phyloP scores from a whole-genome alignment of 2,113 vertebrate species.

The Riparia riparia region DNA sequence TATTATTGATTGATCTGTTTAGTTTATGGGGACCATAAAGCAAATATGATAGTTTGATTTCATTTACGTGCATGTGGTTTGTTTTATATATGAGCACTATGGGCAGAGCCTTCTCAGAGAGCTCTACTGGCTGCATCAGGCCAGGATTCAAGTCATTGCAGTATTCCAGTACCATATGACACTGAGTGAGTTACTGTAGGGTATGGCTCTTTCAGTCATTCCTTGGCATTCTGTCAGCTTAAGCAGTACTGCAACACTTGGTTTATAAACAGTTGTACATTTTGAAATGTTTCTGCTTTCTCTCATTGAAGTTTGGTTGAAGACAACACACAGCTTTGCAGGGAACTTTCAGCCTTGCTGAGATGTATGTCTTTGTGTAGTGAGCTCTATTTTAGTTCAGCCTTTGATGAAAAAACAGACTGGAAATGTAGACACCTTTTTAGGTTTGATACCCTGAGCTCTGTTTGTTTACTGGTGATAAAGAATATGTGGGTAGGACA shows the following conservation, averaged over 20 bases:
- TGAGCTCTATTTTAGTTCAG: neutral
- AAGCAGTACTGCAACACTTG: neutral
- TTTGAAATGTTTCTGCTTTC: neutral
- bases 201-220: neutral
- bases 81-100: neutral
- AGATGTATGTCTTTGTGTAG: neutral
- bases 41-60: neutral
- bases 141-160: neutral
- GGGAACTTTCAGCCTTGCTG: neutral
- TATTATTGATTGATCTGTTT: slow-evolving; percentile 22
- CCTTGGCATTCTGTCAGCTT: neutral
- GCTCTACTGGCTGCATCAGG: neutral
- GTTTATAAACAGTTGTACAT: neutral
- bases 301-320: neutral
- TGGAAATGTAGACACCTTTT: neutral
- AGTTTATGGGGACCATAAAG: slow-evolving; percentile 13
- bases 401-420: neutral
- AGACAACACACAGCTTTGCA: neutral
- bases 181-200: neutral
- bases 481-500: neutral
- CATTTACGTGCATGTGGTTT: neutral
- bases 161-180: neutral
- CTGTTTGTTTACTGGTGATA: neutral
- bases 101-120: neutral
- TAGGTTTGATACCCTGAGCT: neutral